These are phyloP conservation scores for Acanthococcus lagerstroemiae DNA, from an alignment of 2,888 invertebrate genomes.

Conservation along the genomic window DNA sequence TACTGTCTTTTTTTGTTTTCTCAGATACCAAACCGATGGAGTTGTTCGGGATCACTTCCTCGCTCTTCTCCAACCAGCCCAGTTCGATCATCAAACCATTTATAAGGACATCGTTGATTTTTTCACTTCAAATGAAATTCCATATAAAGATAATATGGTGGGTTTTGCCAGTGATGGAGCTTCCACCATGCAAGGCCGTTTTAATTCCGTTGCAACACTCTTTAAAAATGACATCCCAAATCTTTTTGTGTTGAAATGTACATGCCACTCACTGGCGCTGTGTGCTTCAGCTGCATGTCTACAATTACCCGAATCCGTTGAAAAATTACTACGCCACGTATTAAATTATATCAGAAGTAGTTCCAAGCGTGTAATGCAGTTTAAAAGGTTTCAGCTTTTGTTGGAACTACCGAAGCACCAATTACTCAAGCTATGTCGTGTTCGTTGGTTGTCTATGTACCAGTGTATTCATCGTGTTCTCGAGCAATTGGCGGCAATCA, in stretches of 20 bases:
- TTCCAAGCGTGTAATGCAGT: background rate
- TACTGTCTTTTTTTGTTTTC: background rate
- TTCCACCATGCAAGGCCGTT: constrained; percentile 27
- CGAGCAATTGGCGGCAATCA: background rate
- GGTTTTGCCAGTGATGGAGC: constrained; percentile 34
- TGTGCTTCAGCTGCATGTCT: constrained; percentile 8
- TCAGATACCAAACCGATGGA: background rate
- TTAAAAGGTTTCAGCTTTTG: background rate
- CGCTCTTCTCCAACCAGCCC: constrained; percentile 15
- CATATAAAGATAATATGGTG: constrained; percentile 32
- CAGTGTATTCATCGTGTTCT: background rate
- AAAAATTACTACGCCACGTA: background rate
- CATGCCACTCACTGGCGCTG: constrained; percentile 27
- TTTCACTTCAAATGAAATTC: constrained; percentile 32
- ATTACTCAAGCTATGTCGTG: background rate
- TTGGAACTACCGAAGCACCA: background rate
- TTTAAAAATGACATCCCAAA: constrained; percentile 22
- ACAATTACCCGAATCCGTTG: constrained; percentile 6
- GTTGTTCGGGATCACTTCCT: constrained; percentile 25
- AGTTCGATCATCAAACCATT: constrained; percentile 17
- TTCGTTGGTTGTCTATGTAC: too few relatives aligned
- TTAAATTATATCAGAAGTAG: background rate
- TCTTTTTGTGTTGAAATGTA: constrained; percentile 22
- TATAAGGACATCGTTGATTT: constrained; percentile 21
- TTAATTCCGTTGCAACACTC: constrained; percentile 5